A percentile compares a stretch with the other conserved stretches of the same genome.
Conservation (phyloP, 2,797 vertebrate species). For the Tamandua tetradactyla region DNA sequence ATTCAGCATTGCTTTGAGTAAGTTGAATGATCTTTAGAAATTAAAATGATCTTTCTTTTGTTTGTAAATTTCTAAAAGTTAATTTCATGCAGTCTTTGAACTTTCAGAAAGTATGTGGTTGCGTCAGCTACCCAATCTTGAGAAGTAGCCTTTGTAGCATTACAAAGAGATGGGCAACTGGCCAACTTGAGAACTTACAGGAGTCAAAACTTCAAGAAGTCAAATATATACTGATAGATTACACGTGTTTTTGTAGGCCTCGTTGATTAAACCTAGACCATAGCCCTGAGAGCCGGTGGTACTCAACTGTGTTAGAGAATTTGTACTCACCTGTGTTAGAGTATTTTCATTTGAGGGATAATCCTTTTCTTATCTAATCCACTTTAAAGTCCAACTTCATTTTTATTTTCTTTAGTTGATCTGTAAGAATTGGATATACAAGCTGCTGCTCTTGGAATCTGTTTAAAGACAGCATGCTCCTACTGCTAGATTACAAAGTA, state of each 20-base stretch:
- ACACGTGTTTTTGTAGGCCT: neutral
- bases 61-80: neutral
- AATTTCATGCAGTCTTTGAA: neutral
- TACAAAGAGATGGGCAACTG: neutral
- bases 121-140: too few relatives aligned
- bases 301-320: neutral
- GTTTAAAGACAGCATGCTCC: neutral
- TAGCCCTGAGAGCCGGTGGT: neutral
- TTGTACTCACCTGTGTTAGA: neutral
- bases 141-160: neutral
- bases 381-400: slow-evolving; percentile 16
- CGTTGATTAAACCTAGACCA: neutral
- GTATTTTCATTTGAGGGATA: slow-evolving; percentile 28
- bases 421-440: neutral
- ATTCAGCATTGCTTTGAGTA: neutral
- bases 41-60: slow-evolving; percentile 33
- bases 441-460: neutral
- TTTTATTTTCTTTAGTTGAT: slow-evolving; percentile 23
- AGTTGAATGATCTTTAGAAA: slow-evolving; percentile 36
- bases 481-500: neutral
- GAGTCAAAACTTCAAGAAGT: neutral
- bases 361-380: slow-evolving; percentile 14
- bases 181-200: neutral
- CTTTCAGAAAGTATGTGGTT: neutral
- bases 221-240: neutral